These are phyloP conservation scores for Parotia lawesii DNA, from an alignment of 2,113 vertebrate genomes.

Conservation along the genomic window DNA sequence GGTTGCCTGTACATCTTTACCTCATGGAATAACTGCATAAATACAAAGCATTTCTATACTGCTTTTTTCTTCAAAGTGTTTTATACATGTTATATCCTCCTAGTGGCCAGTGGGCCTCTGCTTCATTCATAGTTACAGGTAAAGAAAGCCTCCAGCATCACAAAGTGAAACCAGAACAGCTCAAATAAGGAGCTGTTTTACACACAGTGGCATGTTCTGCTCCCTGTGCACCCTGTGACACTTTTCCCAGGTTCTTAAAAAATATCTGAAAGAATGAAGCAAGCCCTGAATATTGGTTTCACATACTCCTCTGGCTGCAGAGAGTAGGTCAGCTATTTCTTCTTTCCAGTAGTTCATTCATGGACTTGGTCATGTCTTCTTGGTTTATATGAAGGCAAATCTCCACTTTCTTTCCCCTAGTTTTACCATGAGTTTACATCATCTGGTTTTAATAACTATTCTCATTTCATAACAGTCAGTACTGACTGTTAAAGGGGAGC, in stretches of 20 bases:
- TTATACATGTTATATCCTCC: not conserved
- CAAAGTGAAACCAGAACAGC: not conserved
- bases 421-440: not conserved
- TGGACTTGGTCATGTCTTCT: not conserved
- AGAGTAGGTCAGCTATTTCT: not conserved
- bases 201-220: not conserved
- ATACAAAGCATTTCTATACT: not conserved
- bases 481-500: not conserved
- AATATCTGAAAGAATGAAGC: not conserved
- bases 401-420: not conserved
- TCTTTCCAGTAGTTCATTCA: not conserved
- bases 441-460: not conserved
- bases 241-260: not conserved
- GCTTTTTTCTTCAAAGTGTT: not conserved
- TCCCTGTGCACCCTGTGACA: not conserved
- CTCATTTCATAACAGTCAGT: not conserved
- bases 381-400: not conserved
- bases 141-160: not conserved
- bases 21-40: not conserved
- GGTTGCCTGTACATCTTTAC: not conserved
- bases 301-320: not conserved
- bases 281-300: not conserved
- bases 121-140: not conserved
- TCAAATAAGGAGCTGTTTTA: not conserved
- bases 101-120: not conserved